phyloP scores from a whole-genome alignment of 2,888 invertebrate species.

The Biston betularia region DNA sequence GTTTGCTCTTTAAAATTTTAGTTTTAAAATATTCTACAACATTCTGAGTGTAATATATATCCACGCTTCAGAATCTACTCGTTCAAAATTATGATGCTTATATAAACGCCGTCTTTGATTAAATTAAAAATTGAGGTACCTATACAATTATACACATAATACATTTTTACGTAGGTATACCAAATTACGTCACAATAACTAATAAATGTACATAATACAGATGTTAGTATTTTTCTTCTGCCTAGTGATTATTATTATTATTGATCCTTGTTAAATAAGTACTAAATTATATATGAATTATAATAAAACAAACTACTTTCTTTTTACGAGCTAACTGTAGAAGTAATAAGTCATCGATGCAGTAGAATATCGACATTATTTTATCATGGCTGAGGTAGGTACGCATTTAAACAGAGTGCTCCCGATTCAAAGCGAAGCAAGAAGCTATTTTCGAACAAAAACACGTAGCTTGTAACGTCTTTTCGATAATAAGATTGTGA shows the following conservation, averaged over 20 bases:
- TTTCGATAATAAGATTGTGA: constrained; percentile 68
- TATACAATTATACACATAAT: no score
- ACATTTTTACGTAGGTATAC: no score
- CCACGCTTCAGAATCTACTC: background rate
- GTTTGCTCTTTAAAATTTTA: background rate
- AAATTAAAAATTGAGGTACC: no score
- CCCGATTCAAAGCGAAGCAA: constrained; percentile 51
- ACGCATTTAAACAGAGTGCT: constrained; percentile 46
- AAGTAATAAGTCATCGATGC: constrained; percentile 19
- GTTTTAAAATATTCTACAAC: background rate
- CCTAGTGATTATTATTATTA: no score
- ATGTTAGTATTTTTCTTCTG: no score
- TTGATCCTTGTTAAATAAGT: no score
- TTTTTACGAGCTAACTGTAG: background rate
- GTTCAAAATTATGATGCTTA: background rate
- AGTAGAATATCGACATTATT: constrained; percentile 22
- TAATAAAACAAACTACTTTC: background rate
- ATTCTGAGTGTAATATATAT: background rate
- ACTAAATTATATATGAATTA: no score
- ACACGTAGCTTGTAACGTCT: constrained; percentile 65
- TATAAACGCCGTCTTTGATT: no score
- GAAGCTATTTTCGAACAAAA: constrained; percentile 58
- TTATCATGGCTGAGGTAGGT: constrained; percentile 19
- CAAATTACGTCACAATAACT: no score
- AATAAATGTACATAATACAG: no score